Percentiles rank a stretch among this genome's conserved stretches.
Evolutionary conservation across 2,797 vertebrate genomes (phyloP).

Genomic region (Sparidentex hasta): DNA sequence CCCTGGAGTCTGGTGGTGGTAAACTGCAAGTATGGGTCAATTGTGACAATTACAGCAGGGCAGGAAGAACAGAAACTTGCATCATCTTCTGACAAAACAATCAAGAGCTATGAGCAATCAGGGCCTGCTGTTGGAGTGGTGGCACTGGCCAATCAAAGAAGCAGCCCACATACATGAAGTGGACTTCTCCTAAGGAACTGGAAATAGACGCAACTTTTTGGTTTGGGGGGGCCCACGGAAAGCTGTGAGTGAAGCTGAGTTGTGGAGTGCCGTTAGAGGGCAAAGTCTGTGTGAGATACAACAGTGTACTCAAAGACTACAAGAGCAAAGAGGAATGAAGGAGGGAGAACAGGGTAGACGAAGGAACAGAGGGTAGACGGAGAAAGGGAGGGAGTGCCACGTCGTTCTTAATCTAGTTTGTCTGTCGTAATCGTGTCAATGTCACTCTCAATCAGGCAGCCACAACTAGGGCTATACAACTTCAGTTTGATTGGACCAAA

Average conservation of each 20-base stretch:
- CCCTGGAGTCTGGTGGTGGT: constrained; percentile 10
- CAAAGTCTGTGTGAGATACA: constrained; percentile 59
- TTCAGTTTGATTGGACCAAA: constrained; percentile 84
- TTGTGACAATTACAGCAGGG: background rate
- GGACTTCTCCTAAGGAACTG: background rate
- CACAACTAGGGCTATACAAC: constrained; percentile 89
- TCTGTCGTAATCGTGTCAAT: constrained; percentile 89
- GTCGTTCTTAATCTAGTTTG: constrained; percentile 90
- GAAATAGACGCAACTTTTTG: constrained; percentile 7
- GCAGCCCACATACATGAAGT: background rate
- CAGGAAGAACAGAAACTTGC: background rate
- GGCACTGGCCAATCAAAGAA: constrained; percentile 1
- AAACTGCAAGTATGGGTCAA: constrained; percentile 12
- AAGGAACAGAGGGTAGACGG: constrained; percentile 77
- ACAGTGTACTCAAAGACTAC: constrained; percentile 58
- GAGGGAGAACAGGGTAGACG: constrained; percentile 60
- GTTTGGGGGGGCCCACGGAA: constrained; percentile 3
- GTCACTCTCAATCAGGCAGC: constrained; percentile 90
- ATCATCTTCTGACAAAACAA: constrained; percentile 2
- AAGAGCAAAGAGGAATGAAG: constrained; percentile 66
- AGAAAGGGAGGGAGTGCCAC: constrained; percentile 77
- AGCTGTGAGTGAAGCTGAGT: constrained; percentile 38
- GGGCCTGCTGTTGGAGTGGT: constrained; percentile 6
- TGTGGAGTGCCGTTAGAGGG: constrained; percentile 41
- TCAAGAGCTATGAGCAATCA: background rate